Conservation (phyloP, 2,113 vertebrate genomes). For the Murina feae region DNA sequence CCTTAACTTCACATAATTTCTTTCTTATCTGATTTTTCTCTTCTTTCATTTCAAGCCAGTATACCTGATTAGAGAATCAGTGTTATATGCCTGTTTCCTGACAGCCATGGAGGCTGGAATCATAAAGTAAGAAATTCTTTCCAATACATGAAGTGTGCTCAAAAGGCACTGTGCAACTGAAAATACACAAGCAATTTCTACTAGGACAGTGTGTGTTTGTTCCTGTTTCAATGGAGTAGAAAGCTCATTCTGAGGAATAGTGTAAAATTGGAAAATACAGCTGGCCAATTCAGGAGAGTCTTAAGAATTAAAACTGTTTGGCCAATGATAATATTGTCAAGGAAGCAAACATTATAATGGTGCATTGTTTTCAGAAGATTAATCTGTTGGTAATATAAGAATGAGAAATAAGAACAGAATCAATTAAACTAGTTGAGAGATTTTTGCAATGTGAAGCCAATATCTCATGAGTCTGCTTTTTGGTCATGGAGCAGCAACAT, state of each 20-base stretch:
- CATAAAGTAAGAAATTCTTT: neutral
- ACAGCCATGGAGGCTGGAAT: neutral
- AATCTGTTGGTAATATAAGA: neutral
- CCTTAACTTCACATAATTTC: neutral
- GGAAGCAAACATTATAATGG: neutral
- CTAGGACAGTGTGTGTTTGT: neutral
- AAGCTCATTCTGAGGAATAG: neutral
- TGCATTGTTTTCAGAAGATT: neutral
- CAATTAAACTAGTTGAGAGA: neutral
- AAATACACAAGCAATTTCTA: neutral
- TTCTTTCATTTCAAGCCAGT: neutral
- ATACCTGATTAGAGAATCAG: neutral
- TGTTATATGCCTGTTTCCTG: neutral
- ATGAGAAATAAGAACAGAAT: neutral
- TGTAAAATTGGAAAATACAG: neutral
- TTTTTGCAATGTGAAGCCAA: neutral
- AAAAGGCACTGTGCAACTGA: neutral
- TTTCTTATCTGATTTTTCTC: neutral
- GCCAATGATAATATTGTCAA: neutral
- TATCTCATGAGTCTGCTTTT: neutral
- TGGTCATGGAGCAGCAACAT: neutral
- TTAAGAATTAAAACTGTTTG: neutral
- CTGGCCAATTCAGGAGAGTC: neutral
- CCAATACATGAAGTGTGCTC: neutral
- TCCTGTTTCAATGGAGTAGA: neutral